Evolutionary conservation across 1,140 invertebrate species (phyloP).

Genomic region (Heliconius congener): DNA sequence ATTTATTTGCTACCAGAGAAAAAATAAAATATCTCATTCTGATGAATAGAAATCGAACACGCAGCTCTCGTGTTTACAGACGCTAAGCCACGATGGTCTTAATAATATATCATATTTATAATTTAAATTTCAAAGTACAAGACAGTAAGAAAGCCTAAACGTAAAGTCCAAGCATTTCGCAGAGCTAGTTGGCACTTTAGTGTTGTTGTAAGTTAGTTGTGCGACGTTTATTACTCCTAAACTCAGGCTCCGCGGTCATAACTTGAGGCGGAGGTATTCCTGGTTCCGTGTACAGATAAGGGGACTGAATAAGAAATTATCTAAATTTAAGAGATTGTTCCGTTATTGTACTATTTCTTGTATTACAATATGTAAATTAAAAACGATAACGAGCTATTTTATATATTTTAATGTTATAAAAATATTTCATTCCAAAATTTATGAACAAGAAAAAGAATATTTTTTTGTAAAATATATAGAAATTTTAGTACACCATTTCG

Average conservation of each 20-base stretch:
- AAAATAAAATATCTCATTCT: too few relatives aligned
- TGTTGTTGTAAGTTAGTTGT: not conserved
- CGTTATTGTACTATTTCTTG: not conserved
- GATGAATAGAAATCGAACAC: too few relatives aligned
- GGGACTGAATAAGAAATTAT: slow-evolving; percentile 4
- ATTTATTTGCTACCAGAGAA: too few relatives aligned
- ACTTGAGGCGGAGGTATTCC: not conserved
- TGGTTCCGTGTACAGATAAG: not conserved
- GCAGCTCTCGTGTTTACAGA: too few relatives aligned
- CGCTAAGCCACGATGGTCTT: too few relatives aligned
- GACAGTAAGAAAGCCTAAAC: not conserved
- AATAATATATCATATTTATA: not conserved
- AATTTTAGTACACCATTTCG: too few relatives aligned
- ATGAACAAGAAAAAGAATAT: too few relatives aligned
- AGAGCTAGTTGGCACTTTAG: not conserved
- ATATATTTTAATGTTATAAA: too few relatives aligned
- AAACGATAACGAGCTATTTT: too few relatives aligned
- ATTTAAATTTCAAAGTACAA: not conserved
- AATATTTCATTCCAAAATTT: too few relatives aligned
- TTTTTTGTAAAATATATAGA: too few relatives aligned
- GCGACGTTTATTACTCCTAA: slow-evolving; percentile 1
- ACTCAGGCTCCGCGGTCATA: not conserved
- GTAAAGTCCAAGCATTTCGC: not conserved
- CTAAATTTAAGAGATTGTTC: not conserved
- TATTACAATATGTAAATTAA: too few relatives aligned